Percentiles rank a stretch among this genome's conserved stretches.
phyloP scores from a whole-genome alignment of 2,113 vertebrate species.

The Axis porcinus region DNA sequence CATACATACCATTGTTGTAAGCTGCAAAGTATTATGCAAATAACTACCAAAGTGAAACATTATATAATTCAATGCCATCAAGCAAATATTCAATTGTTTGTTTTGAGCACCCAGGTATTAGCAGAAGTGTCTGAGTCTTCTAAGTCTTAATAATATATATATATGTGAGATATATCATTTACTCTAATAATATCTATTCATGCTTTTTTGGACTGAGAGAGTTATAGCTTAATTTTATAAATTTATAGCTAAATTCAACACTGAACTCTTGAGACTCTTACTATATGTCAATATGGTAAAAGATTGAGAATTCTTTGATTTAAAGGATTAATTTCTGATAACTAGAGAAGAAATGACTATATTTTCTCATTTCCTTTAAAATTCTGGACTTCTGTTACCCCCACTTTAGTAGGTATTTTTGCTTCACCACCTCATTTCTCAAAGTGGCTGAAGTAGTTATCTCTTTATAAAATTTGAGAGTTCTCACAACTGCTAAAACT shows the following conservation, averaged over 20 bases:
- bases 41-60: slow-evolving; percentile 16
- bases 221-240: not conserved
- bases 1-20: not conserved
- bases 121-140: not conserved
- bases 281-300: not conserved
- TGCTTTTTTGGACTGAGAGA: not conserved
- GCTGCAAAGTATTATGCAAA: not conserved
- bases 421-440: not conserved
- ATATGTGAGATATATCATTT: not conserved
- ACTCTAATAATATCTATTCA: not conserved
- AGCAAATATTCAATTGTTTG: not conserved
- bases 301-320: not conserved
- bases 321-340: not conserved
- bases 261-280: slow-evolving; percentile 13
- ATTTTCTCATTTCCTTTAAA: not conserved
- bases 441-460: not conserved
- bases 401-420: not conserved
- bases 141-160: not conserved
- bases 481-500: not conserved
- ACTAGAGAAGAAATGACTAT: not conserved
- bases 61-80: not conserved
- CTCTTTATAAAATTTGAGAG: not conserved
- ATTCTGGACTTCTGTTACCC: not conserved
- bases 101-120: not conserved
- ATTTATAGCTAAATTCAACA: not conserved